phyloP scores from a whole-genome alignment of 2,888 invertebrate genomes.

The Dicyrtoma fusca region DNA sequence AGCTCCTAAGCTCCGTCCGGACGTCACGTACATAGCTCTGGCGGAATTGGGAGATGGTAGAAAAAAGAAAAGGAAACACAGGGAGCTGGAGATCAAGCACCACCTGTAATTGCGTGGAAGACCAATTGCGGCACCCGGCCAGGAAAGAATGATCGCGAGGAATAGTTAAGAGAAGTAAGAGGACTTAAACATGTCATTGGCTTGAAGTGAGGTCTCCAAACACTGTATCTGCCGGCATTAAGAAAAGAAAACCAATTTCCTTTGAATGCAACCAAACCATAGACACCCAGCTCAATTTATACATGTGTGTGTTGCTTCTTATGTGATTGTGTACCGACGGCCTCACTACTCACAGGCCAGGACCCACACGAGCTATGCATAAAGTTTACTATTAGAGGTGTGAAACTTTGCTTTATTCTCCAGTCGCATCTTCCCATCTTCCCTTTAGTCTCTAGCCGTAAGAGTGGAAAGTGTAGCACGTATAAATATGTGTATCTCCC shows the following conservation, averaged over 20 bases:
- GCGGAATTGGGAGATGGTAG: no score
- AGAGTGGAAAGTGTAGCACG: no score
- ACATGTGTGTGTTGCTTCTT: background rate
- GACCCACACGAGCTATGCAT: background rate
- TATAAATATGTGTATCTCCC: no score
- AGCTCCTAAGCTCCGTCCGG: no score
- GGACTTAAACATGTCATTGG: constrained; percentile 31
- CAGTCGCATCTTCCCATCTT: background rate
- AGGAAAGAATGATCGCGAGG: constrained; percentile 8
- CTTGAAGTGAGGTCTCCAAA: background rate
- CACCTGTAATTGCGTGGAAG: constrained; percentile 23
- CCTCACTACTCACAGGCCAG: background rate
- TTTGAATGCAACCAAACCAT: constrained; percentile 8
- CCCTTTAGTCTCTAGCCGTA: no score
- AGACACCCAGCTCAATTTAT: background rate
- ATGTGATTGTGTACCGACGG: no score
- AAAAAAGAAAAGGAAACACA: background rate
- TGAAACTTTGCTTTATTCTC: constrained; percentile 6
- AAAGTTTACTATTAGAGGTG: constrained; percentile 10
- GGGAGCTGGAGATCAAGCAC: background rate
- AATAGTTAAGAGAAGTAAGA: constrained; percentile 20
- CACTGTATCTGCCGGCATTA: background rate
- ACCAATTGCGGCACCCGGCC: constrained; percentile 7
- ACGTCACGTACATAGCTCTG: no score
- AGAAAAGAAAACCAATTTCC: constrained; percentile 30